Percentiles rank a stretch among this genome's conserved stretches.
Evolutionary conservation across 2,113 vertebrate genomes (phyloP).

Genomic region (Periophthalmodon schlosseri): DNA sequence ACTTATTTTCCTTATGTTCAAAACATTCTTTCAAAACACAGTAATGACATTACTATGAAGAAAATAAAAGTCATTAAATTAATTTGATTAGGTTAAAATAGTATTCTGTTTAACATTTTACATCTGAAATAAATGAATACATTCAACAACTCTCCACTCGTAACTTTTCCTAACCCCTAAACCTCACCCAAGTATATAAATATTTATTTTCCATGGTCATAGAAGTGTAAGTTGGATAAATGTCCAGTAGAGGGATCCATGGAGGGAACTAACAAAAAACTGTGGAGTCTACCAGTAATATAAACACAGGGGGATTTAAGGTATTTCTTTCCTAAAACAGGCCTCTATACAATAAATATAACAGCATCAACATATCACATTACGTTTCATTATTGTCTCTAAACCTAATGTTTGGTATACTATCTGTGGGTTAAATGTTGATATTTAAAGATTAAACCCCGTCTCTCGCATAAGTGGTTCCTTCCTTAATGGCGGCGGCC

Average conservation of each 20-base stretch:
- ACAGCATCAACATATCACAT: background rate
- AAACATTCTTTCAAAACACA: too few species aligned
- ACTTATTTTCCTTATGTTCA: too few species aligned
- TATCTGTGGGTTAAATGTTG: background rate
- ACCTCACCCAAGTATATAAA: too few species aligned
- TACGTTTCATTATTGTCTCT: too few species aligned
- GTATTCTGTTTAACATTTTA: too few species aligned
- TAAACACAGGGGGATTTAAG: background rate
- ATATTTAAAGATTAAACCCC: background rate
- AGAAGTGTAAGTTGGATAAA: background rate
- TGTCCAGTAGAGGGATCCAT: background rate
- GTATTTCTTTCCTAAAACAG: background rate
- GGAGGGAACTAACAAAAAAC: background rate
- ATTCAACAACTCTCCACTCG: too few species aligned
- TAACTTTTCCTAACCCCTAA: too few species aligned
- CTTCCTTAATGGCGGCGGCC: conserved; percentile 40
- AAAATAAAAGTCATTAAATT: too few species aligned
- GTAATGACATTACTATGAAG: too few species aligned
- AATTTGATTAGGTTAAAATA: too few species aligned
- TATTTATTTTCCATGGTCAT: too few species aligned
- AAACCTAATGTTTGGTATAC: background rate
- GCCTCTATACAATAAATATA: background rate
- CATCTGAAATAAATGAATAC: too few species aligned
- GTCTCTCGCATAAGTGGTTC: background rate
- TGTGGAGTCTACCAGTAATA: background rate